phyloP scores from a whole-genome alignment of 2,113 vertebrate species.

The Aspiorhynchus laticeps region DNA sequence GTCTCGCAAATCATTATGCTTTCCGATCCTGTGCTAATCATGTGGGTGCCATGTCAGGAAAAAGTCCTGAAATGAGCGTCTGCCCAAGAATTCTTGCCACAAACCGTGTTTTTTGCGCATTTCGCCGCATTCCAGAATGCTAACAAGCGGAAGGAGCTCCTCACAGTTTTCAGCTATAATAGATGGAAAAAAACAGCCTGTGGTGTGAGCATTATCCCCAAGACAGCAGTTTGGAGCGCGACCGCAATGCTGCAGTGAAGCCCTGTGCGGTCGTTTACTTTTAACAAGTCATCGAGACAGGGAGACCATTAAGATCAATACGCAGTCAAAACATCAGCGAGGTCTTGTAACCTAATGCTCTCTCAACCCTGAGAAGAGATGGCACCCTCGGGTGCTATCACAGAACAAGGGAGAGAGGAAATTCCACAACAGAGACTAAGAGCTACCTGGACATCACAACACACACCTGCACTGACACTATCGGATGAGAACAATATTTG shows the following conservation, averaged over 20 bases:
- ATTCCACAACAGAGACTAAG: conserved; percentile 71
- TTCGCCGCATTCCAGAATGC: conserved; percentile 43
- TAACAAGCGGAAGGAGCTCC: conserved; percentile 37
- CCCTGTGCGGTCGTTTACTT: conserved; percentile 15
- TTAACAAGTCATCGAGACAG: conserved; percentile 36
- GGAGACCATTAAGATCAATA: conserved; percentile 42
- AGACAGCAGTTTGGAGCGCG: conserved; percentile 29
- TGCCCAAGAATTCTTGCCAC: conserved; percentile 51
- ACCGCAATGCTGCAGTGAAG: conserved; percentile 21
- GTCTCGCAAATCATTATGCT: conserved; percentile 45
- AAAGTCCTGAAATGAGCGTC: conserved; percentile 48
- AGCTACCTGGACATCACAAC: conserved; percentile 63
- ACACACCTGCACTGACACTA: not conserved
- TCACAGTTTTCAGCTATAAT: conserved; percentile 45
- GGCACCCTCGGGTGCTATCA: conserved; percentile 44
- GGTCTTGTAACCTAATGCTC: conserved; percentile 35
- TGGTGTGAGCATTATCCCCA: not conserved
- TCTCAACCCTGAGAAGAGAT: conserved; percentile 37
- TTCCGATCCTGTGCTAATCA: conserved; percentile 43
- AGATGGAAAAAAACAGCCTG: conserved; percentile 11
- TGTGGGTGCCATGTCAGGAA: conserved; percentile 52
- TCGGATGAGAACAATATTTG: not conserved
- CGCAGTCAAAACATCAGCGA: conserved; percentile 54
- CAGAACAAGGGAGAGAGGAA: conserved; percentile 37
- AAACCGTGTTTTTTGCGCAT: conserved; percentile 44